These are phyloP conservation scores for Lycophotia porphyrea DNA, from an alignment of 2,888 invertebrate species.

Conservation along the genomic window DNA sequence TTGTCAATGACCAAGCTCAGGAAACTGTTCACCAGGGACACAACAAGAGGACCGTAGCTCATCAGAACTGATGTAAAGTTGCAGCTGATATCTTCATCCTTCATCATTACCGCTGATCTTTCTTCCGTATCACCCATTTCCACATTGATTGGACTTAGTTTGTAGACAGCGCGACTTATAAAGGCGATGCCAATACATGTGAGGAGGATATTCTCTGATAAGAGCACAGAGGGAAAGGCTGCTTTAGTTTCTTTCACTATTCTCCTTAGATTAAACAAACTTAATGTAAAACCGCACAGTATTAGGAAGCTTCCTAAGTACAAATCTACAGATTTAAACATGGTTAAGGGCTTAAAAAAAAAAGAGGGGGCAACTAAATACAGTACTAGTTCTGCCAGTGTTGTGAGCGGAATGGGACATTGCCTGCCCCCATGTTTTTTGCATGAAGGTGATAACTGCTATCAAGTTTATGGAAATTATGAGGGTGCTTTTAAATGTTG, in stretches of 20 bases:
- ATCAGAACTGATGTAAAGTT: constrained; percentile 77
- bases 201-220: constrained; percentile 85
- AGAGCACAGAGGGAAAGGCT: constrained; percentile 76
- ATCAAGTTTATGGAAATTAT: constrained; percentile 83
- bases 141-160: constrained; percentile 73
- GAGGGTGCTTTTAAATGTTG: constrained; percentile 75
- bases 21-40: constrained; percentile 86
- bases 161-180: constrained; percentile 75
- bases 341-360: constrained; percentile 64
- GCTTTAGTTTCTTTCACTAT: constrained; percentile 74
- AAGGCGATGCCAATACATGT: constrained; percentile 84
- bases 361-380: not conserved
- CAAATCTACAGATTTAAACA: constrained; percentile 79
- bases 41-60: constrained; percentile 83
- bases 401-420: constrained; percentile 63
- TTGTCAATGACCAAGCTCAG: constrained; percentile 84
- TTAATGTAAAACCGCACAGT: constrained; percentile 80
- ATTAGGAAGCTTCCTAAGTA: constrained; percentile 83
- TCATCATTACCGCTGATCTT: constrained; percentile 68
- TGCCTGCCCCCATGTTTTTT: constrained; percentile 78
- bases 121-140: constrained; percentile 74
- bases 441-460: constrained; percentile 70
- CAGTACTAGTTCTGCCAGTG: constrained; percentile 31
- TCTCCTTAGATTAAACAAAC: constrained; percentile 81
- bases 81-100: constrained; percentile 71